Base-by-base conservation (phyloP, 1,140 invertebrate genomes). In the Camponotus pennsylvanicus region DNA sequence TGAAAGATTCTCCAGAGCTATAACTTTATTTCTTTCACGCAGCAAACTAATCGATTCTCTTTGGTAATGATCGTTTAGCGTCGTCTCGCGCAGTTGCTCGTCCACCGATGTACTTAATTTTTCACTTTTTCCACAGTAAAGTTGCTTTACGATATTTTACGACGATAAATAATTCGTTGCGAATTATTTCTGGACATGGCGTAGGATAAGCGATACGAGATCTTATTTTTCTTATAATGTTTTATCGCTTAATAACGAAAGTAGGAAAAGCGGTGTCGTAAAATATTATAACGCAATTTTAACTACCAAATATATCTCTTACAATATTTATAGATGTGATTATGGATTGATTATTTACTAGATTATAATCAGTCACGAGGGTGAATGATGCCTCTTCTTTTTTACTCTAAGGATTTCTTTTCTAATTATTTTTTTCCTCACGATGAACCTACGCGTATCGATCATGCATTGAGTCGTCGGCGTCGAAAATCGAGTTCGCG, bases 391-490 rank as follows among this genome's bases (percentile, higher is more conserved):
- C 37, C 0, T n/a, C n/a, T 15, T 15, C 15, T 18, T 66, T 49
- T 67, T 70, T 34, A 34, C 40, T 32, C 27, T 27, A 27, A 13
- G 59, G 13, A 37, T 55, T 57, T 84, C 40, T 83, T 89, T 52
- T 86, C 84, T 78, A 37, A 78, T 83, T 61, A 52, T 52, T 67
- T 89, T 49, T 9, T 42, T 49, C 15, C 27, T 34, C 70, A 42
- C 59, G 57, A 86, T 63, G 83, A 52, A 6, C 42, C 15, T 61
- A 40, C 37, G n/a, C 18, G 21, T 57, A 37, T 82, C 89, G 89
- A 90, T 90, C 85, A 90, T 90, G 87, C 88, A 90, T 90, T 85
- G 85, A 57, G 18, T 70, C 84, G 76, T 89, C 86, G 86, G 64
- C 88, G 45, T 70, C 67, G 80, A 57, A 85, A 70, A 88, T 90